Conservation (phyloP, 2,888 invertebrate genomes). For the Psylliodes chrysocephalus region DNA sequence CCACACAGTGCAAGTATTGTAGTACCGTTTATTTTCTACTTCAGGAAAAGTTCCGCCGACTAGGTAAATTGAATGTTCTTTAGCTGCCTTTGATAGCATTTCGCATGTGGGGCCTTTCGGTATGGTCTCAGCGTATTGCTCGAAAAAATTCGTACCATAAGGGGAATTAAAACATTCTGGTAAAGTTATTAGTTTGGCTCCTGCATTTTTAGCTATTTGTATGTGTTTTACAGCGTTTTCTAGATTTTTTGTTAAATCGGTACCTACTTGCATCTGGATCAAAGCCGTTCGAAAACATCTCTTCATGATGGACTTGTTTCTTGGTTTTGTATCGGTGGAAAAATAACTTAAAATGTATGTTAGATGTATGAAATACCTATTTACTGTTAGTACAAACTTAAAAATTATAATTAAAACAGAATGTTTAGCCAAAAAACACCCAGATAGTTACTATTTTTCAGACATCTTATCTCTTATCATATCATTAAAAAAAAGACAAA, state of each 20-base stretch:
- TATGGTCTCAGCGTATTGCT: slow-evolving; percentile 80
- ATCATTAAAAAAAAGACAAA: no score
- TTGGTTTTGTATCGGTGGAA: no score
- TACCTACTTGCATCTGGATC: slow-evolving; percentile 83
- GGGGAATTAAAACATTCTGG: slow-evolving; percentile 97
- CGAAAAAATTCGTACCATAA: slow-evolving; percentile 87
- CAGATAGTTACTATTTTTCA: no score
- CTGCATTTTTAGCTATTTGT: slow-evolving; percentile 70
- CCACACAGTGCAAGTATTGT: slow-evolving; percentile 92
- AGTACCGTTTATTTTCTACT: slow-evolving; percentile 69
- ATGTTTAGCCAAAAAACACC: no score
- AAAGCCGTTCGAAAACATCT: slow-evolving; percentile 71
- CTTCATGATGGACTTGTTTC: no score
- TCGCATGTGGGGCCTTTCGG: slow-evolving; percentile 81
- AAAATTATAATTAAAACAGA: no score
- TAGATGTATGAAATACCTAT: no score
- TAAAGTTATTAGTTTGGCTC: slow-evolving; percentile 74
- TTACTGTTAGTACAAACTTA: no score
- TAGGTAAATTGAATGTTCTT: slow-evolving; percentile 78
- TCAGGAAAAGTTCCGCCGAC: slow-evolving; percentile 95
- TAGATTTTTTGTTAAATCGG: slow-evolving; percentile 81
- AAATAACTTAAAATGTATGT: no score
- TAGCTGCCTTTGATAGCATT: slow-evolving; percentile 79
- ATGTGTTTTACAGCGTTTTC: slow-evolving; percentile 77
- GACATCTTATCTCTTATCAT: no score